Evolutionary conservation across 2,797 vertebrate genomes (phyloP).

Genomic region (Aphelocoma californica): DNA sequence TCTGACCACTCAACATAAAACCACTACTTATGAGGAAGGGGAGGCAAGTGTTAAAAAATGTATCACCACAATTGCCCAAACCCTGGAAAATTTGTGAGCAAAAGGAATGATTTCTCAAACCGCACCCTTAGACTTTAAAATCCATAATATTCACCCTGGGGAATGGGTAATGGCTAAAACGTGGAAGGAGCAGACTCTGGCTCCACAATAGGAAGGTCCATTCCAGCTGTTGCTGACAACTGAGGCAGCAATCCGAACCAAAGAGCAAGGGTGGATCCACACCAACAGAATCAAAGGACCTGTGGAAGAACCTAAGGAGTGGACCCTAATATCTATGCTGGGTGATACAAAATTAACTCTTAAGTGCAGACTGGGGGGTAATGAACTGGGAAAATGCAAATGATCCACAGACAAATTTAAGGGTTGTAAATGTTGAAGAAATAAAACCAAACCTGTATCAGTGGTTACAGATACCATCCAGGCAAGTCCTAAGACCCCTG

Average conservation of each 20-base stretch:
- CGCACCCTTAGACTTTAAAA: background rate
- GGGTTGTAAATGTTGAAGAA: background rate
- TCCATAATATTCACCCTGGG: background rate
- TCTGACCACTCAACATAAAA: background rate
- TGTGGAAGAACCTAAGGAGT: background rate
- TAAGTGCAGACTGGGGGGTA: accelerated
- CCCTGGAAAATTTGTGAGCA: background rate
- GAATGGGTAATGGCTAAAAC: background rate
- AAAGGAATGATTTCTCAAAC: background rate
- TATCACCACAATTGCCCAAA: background rate
- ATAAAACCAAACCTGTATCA: background rate
- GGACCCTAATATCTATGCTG: background rate
- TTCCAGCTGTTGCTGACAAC: background rate
- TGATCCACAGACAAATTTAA: background rate
- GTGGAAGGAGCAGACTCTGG: background rate
- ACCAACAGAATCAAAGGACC: background rate
- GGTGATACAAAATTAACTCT: background rate
- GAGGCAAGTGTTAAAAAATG: background rate
- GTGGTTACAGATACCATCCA: background rate
- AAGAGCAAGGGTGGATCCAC: background rate
- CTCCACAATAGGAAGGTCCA: background rate
- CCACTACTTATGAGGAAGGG: background rate
- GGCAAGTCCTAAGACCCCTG: too few species aligned
- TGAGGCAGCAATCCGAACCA: background rate
- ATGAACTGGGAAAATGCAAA: background rate